These are phyloP conservation scores for Stegastes partitus DNA, from an alignment of 2,113 vertebrate genomes.

Conservation along the genomic window DNA sequence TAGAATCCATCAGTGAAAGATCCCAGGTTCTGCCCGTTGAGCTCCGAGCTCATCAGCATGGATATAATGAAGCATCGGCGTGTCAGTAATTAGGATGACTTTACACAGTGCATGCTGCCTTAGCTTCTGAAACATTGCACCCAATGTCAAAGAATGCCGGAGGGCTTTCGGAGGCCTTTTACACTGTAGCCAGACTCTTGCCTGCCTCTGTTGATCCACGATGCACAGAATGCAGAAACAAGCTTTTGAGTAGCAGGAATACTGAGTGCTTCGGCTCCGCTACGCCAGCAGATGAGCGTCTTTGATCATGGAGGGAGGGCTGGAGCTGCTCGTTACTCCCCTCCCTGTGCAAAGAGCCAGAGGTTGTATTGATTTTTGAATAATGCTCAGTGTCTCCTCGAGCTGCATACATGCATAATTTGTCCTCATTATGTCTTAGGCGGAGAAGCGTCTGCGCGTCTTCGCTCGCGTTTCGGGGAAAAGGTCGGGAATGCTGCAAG, in stretches of 20 bases:
- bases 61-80: constrained; percentile 1
- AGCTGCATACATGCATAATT: constrained; percentile 70
- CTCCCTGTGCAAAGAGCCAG: constrained; percentile 39
- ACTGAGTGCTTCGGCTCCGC: constrained; percentile 17
- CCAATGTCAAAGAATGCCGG: constrained; percentile 50
- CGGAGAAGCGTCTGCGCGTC: constrained; percentile 9
- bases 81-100: constrained; percentile 42
- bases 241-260: constrained; percentile 39
- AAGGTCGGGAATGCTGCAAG: constrained; percentile 13
- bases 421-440: constrained; percentile 50
- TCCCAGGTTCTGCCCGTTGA: constrained; percentile 13
- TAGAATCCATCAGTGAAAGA: background rate
- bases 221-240: constrained; percentile 49
- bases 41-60: background rate
- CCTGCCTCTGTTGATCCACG: constrained; percentile 45
- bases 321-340: constrained; percentile 11
- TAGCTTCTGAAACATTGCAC: constrained; percentile 40
- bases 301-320: constrained; percentile 61
- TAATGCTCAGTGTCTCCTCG: constrained; percentile 63
- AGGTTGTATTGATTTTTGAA: constrained; percentile 72
- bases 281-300: constrained; percentile 19
- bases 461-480: constrained; percentile 29
- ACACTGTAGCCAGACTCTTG: constrained; percentile 41
- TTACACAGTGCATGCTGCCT: constrained; percentile 7
- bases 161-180: constrained; percentile 43